Evolutionary conservation across 2,888 invertebrate species (phyloP), one percentile per base, ranked within the genome.

Genomic region (Deroplatys truncata): DNA sequence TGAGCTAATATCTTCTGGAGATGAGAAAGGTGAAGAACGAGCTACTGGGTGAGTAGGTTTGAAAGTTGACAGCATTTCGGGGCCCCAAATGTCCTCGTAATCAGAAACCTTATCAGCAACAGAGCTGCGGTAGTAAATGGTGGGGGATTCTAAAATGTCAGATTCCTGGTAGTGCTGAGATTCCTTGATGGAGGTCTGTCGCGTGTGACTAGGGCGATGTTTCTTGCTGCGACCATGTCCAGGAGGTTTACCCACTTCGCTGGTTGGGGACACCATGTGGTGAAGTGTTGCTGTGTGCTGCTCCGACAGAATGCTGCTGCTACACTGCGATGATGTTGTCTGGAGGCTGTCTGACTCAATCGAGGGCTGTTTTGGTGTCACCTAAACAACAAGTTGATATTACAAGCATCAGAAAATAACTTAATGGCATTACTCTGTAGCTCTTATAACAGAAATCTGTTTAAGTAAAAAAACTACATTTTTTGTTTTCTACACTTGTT

Each of bases 81-180:
- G 96, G 91, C 97, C 96, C 98, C 98, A 98, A 92, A 98, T 96
- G 93, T 98, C 98, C 94, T 98, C 98, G 93, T 98, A 98, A 93
- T 98, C 98, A 92, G 94, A 94, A n/a, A 89, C 89, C 56, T 98
- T 98, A 93, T 98, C 98, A 91, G 97, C 97, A 72, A 98, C 95
- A 1, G 97, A 97, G 93, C 98, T 98, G 92, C 97, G 95, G 93
- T 97, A 98, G 92, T 98, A 98, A 88, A 96, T 95, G 91, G 96
- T 96, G 72, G 97, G 97, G 89, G 97, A 97, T 93, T 98, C 98
- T 91, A 98, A 94, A 90, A 98, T 97, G 92, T 98, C 97, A 28
- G 97, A 97, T 92, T 97, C 97, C 94, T 96, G 94, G 91, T 94
- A 94, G 91, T 94, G 94, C 84, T 93, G 93, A 2, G 94, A 94